Conservation (phyloP, 2,797 vertebrate genomes). For the Sebastes minor region DNA sequence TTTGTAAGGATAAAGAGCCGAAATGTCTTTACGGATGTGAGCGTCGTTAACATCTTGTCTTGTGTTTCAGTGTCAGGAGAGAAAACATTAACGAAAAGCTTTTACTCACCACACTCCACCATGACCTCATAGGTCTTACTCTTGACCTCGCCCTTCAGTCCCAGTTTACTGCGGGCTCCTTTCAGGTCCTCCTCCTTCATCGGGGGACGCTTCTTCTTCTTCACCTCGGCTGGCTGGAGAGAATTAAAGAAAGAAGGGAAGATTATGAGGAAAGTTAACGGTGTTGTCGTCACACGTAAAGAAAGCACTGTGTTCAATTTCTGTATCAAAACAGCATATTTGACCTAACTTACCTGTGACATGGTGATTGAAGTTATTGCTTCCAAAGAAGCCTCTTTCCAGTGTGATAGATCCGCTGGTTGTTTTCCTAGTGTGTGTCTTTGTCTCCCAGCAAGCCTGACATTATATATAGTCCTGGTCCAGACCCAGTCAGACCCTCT, state of each 20-base stretch:
- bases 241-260: not conserved
- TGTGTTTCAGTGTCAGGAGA: not conserved
- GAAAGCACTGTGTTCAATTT: not conserved
- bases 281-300: not conserved
- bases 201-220: slow-evolving; percentile 93
- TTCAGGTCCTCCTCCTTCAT: slow-evolving; percentile 96
- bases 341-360: slow-evolving; percentile 77
- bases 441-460: slow-evolving; percentile 27
- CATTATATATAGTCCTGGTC: slow-evolving; percentile 70
- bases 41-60: not conserved
- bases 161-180: slow-evolving; percentile 91
- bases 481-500: slow-evolving; percentile 28
- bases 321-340: not conserved
- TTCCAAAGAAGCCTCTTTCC: slow-evolving; percentile 9
- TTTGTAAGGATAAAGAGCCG: not conserved
- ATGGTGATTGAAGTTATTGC: slow-evolving; percentile 51
- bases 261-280: not conserved
- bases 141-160: slow-evolving; percentile 90
- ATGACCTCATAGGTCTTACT: slow-evolving; percentile 99
- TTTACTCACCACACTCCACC: slow-evolving; percentile 92
- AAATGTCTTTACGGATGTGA: not conserved
- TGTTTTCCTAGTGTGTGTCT: slow-evolving; percentile 31
- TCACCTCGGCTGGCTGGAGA: slow-evolving; percentile 80
- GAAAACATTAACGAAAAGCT: not conserved
- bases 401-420: not conserved